These are phyloP conservation scores for Scomber scombrus DNA, from an alignment of 2,113 vertebrate species.

Conservation along the genomic window DNA sequence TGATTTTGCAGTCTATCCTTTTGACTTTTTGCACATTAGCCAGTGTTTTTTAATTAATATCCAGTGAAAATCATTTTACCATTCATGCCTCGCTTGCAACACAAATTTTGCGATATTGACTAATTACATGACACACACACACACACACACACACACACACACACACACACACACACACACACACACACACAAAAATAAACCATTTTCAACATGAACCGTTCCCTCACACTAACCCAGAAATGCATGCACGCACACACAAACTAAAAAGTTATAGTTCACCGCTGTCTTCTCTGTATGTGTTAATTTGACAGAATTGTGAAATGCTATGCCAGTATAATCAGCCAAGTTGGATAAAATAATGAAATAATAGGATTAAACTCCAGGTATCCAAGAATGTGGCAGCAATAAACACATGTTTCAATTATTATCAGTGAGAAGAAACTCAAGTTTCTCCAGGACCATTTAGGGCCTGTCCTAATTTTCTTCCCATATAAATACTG, in stretches of 20 bases:
- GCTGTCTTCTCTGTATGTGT: conserved; percentile 12
- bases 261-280: background rate
- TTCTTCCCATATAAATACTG: background rate
- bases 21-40: conserved; percentile 20
- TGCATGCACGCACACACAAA: background rate
- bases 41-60: conserved; percentile 36
- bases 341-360: conserved; percentile 31
- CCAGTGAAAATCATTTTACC: conserved; percentile 16
- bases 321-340: conserved; percentile 38
- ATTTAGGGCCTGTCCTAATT: background rate
- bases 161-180: background rate
- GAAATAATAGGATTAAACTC: conserved; percentile 36
- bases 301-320: conserved; percentile 23
- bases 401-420: conserved; percentile 1
- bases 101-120: conserved; percentile 15
- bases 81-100: background rate
- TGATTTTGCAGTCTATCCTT: conserved; percentile 40
- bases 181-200: background rate
- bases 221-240: background rate
- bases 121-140: background rate
- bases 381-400: conserved; percentile 7
- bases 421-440: background rate
- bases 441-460: background rate
- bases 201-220: background rate
- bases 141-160: background rate